Base-by-base conservation (phyloP, 2,797 vertebrate species). In the Neosalanx taihuensis region DNA sequence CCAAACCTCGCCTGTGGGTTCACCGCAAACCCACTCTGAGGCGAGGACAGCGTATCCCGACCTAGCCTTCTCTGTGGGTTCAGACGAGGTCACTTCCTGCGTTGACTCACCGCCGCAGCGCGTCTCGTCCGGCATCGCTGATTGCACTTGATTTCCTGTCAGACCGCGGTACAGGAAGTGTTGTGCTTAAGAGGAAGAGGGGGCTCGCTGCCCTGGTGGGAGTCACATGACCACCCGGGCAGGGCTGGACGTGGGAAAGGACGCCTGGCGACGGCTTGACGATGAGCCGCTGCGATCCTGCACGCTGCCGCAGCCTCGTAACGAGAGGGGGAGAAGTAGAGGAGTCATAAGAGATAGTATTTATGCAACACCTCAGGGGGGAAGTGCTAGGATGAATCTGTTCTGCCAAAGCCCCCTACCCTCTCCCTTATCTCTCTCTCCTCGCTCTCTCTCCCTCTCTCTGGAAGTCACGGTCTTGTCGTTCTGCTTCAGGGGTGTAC, bases 341-440 rank as follows among this genome's bases (percentile, higher is more conserved):
- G 9, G 17, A 51, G 49, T 53, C 26, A 53, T 53, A 20, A 41
- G 2, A 29, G 31, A 71, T 63, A 49, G 35, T 64, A 63, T 76
- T 72, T 69, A 57, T 35, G 17, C 33, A 63, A n/a, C 12, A 67
- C 60, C 60, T 65, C 66, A 65, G 58, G 67, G 58, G 67, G 64
- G 61, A 72, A 62, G 59, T 56, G 60, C 29, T 35, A 18, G 18
- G 49, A 30, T 65, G 18, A 70, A 70, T 70, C 69, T 49, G 10
- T 30, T 31, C 9, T 20, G 59, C 67, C 41, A 31, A 13, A 69
- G 17, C 20, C 35, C 13, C 37, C 37, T 10, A 10, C 37, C 37
- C 37, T 41, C 37, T 9, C 35, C 35, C 35, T 37, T 37, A 37
- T 41, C 9, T 12, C 37, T 41, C 37, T 41, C 37, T 41, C 37